Evolutionary conservation across 2,888 invertebrate species (phyloP).

Genomic region (Baccha elongata): DNA sequence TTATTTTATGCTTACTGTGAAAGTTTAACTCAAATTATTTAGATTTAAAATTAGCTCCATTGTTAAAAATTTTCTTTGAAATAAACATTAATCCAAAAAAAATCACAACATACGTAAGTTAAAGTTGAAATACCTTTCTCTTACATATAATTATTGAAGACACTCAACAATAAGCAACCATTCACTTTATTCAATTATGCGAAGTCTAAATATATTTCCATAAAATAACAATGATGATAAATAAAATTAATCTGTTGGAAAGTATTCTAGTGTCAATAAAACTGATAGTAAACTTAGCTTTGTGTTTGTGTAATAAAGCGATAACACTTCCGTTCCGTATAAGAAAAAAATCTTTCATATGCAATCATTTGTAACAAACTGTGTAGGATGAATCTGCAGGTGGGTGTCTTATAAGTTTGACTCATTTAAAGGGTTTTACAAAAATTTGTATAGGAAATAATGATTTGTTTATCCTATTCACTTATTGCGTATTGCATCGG

Average conservation of each 20-base stretch:
- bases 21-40: too few species aligned
- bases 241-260: slow-evolving; percentile 11
- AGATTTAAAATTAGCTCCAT: too few species aligned
- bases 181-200: slow-evolving; percentile 9
- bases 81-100: slow-evolving; percentile 3
- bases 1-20: too few species aligned
- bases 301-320: background rate
- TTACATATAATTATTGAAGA: slow-evolving; percentile 18
- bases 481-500: too few species aligned
- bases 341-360: too few species aligned
- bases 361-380: too few species aligned
- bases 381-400: too few species aligned
- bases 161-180: slow-evolving; percentile 12
- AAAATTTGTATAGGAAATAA: too few species aligned
- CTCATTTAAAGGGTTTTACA: too few species aligned
- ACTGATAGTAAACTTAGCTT: slow-evolving; percentile 16
- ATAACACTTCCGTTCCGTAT: too few species aligned
- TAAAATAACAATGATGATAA: slow-evolving; percentile 10
- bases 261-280: slow-evolving; percentile 19
- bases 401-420: too few species aligned
- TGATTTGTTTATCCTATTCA: too few species aligned
- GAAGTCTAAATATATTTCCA: slow-evolving; percentile 15
- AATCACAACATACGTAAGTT: background rate
- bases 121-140: slow-evolving; percentile 18
- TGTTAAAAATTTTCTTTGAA: background rate